Evolutionary conservation across 2,113 vertebrate genomes (phyloP), one percentile per base, ranked within the genome.

Genomic region (Callionymus lyra): DNA sequence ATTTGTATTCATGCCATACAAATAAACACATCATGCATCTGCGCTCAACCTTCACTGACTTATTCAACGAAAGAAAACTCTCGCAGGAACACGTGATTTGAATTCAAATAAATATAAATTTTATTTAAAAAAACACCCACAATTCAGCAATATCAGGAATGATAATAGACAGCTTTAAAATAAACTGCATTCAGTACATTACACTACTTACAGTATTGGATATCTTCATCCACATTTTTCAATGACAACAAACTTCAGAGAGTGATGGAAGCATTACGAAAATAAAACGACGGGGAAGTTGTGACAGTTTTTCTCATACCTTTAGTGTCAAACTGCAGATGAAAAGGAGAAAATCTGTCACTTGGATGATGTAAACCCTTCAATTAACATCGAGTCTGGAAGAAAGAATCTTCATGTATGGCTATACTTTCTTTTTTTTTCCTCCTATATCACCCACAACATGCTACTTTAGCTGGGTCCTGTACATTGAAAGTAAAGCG

Each of bases 101-200:
- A 85, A 86, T 93, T 95, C 93, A 97, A 98, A 98, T 98, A 98
- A 98, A 98, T 98, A 98, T 94, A 95, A 87, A 91, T 94, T 98
- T 98, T 97, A 98, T 93, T 98, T 89, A 94, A 69, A 56, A 71
- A 98, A 94, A 94, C 91, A 95, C 91, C 91, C 92, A 97, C 89
- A 95, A 92, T 83, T 92, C 87, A 89, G 91, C 87, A 70, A 97
- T 91, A 90, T 94, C 88, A 91, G 95, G 93, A 98, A 97, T 98
- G 94, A 93, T 97, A 97, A 91, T 92, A 96, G 92, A 96, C 91
- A 95, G 89, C 91, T 97, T 94, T 96, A 87, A 93, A 89, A 96
- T 95, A 91, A 90, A 91, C 90, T 91, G 94, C 89, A 91, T 90
- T 86, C 89, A 88, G 90, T 93, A 95, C 90, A 95, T 94, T 96